Base-by-base conservation (phyloP, 2,113 vertebrate species). In the Cinclus mexicanus region DNA sequence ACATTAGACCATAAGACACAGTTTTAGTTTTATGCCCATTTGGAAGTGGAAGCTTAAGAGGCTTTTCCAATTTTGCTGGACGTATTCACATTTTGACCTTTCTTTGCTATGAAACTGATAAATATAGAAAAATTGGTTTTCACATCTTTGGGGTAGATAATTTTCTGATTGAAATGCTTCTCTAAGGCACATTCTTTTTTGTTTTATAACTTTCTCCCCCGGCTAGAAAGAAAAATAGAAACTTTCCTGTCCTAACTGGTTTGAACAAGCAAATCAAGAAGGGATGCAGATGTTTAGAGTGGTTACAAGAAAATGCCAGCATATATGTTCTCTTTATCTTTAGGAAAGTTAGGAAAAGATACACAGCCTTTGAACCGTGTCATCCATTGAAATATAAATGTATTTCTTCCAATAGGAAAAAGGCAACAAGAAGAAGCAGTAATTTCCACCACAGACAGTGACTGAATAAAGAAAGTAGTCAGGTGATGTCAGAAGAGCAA, bases 111-210 rank as follows among this genome's bases (percentile, higher is more conserved):
- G 56, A 91, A 91, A 88, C 39, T 29, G n/a, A 83, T 70, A 93
- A 93, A 95, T 90, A 86, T 56, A 95, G 77, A 25, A 90, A 91
- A 94, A 93, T 60, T 11, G 1, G 24, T 70, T 96, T 94, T 87
- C 49, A 60, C n/a, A 29, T 64, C 91, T 94, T 85, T 52, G 9
- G 87, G 63, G 87, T 31, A 93, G 70, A 86, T 88, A 70, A 74
- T 92, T 70, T 95, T 86, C 87, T 86, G 78, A 85, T 90, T 91
- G 74, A 94, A 94, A 89, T 67, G 39, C 42, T 89, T 55, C 82
- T 89, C 84, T 90, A 71, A 93, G 90, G 82, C 63, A 44, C 63
- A 33, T 63, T 85, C 47, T 63, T 96, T 63, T 83, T 91, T 85
- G 19, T 77, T 94, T 91, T 59, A 93, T 39, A 86, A 41, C 33